phyloP scores from a whole-genome alignment of 2,797 vertebrate genomes.

The Lerista edwardsae region DNA sequence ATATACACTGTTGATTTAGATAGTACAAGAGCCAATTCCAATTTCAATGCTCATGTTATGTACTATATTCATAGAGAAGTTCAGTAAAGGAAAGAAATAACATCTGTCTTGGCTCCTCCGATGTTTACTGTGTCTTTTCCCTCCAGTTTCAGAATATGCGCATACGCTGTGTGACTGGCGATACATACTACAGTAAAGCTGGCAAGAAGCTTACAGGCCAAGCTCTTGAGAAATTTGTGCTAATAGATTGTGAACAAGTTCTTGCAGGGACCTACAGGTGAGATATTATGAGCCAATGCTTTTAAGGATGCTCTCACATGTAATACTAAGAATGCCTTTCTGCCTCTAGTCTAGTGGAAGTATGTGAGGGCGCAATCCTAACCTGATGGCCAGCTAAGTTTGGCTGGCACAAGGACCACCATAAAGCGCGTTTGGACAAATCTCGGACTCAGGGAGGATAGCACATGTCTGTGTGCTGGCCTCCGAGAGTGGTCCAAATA shows the following conservation, averaged over 20 bases:
- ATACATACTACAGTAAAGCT: constrained; percentile 95
- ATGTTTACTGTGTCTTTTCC: constrained; percentile 9
- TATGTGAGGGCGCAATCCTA: no score
- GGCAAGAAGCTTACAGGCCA: constrained; percentile 93
- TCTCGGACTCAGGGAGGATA: no score
- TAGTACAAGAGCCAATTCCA: not conserved
- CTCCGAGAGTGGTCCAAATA: no score
- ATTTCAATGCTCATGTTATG: not conserved
- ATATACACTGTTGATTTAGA: not conserved
- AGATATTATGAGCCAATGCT: constrained; percentile 29
- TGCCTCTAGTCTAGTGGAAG: not conserved
- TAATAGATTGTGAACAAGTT: constrained; percentile 95
- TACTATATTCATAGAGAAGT: not conserved
- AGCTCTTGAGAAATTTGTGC: constrained; percentile 93
- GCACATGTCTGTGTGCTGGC: no score
- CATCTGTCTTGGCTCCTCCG: not conserved
- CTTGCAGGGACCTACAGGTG: constrained; percentile 95
- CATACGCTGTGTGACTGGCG: constrained; percentile 87
- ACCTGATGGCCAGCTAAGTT: no score
- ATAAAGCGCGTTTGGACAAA: no score
- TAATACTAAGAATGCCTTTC: not conserved
- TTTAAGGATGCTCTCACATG: not conserved
- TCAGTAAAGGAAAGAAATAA: not conserved
- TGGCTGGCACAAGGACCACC: no score
- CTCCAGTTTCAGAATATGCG: constrained; percentile 87